Evolutionary conservation across 2,797 vertebrate species (phyloP), one percentile per base, ranked within the genome.

Genomic region (Gadopsis marmoratus): DNA sequence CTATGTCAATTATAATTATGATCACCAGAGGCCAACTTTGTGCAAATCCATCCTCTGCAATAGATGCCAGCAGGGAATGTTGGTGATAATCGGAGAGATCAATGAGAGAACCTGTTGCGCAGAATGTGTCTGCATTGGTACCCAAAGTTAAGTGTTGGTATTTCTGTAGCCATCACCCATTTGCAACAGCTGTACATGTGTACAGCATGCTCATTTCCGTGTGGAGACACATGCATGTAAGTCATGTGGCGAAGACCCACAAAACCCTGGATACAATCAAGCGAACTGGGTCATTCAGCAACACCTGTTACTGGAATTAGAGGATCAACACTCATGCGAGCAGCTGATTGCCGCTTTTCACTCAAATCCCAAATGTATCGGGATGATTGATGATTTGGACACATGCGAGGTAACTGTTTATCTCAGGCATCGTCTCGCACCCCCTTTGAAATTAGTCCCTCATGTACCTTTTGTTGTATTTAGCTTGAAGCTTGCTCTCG

Each of bases 221-320:
- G 58, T 79, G 74, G 71, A 17, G 82, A 86, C 75, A 83, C 60
- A 79, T 79, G 83, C 69, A 80, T 76, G 64, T 51, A 69, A 74
- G 86, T 75, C 83, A 70, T 82, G 78, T 51, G 62, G 81, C 76
- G 59, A 88, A 82, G 86, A 81, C 70, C 74, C n/a, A 70, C 79
- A 88, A 87, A 87, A 84, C 67, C 84, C 71, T 68, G 82, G 73
- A 84, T 86, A 79, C 70, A 84, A 80, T 76, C 62, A 72, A 81
- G 67, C n/a, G 48, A 88, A 86, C 61, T 69, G 72, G 89, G 80
- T 88, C 84, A 81, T 72, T 81, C 76, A 71, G 74, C 77, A 69
- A 78, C 93, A 95, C 93, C 94, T 94, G 94, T 91, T 86, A 62
- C 76, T 82, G 88, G 85, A 90, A 88, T 93, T 72, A 56, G n/a